Evolutionary conservation across 1,140 invertebrate genomes (phyloP).

Genomic region (Zeugodacus cucurbitae): DNA sequence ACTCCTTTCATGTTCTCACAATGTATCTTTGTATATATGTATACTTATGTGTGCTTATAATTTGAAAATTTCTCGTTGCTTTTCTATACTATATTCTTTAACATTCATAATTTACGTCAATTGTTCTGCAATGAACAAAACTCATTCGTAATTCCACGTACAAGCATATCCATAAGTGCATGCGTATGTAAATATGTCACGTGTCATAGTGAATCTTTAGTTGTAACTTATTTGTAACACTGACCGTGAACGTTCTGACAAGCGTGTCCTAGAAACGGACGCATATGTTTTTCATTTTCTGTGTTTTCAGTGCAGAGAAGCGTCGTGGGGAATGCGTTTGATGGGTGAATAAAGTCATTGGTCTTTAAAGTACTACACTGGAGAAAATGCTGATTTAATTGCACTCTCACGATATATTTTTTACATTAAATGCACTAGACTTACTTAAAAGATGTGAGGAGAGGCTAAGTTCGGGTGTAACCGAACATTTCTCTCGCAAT

Average conservation of each 20-base stretch:
- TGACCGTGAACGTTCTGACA: conserved; percentile 10
- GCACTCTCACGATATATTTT: no score
- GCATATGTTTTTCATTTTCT: background rate
- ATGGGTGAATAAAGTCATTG: background rate
- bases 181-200: background rate
- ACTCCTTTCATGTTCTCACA: no score
- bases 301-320: background rate
- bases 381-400: background rate
- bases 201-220: background rate
- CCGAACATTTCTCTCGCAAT: no score
- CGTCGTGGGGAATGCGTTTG: background rate
- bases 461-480: no score
- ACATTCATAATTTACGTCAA: background rate
- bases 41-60: no score
- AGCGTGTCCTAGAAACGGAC: background rate
- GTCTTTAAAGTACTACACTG: background rate
- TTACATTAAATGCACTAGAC: no score
- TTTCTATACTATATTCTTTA: background rate
- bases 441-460: no score
- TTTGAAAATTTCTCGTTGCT: background rate
- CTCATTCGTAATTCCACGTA: background rate
- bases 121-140: background rate
- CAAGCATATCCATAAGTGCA: background rate
- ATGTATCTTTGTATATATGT: no score
- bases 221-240: conserved; percentile 3